These are phyloP conservation scores for Flexamia atlantica DNA, from an alignment of 2,888 invertebrate species.

Conservation along the genomic window DNA sequence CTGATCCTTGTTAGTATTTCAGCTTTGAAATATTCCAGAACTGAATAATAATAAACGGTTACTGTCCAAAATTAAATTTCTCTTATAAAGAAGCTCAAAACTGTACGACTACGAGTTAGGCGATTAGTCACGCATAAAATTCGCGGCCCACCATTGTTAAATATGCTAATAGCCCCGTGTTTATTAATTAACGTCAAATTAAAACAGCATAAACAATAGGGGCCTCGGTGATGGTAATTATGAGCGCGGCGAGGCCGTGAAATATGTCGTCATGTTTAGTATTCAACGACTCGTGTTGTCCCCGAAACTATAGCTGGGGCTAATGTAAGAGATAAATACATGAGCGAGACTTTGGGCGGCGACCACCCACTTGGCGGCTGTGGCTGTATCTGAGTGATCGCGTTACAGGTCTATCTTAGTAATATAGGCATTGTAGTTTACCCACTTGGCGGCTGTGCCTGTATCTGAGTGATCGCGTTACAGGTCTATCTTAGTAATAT, in stretches of 20 bases:
- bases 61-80: not conserved
- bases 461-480: too few relatives aligned
- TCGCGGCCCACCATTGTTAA: slow-evolving; percentile 31
- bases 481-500: too few relatives aligned
- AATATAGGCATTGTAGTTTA: too few relatives aligned
- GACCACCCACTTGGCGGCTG: not conserved
- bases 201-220: slow-evolving; percentile 42
- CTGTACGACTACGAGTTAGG: not conserved
- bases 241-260: not conserved
- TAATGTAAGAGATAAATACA: slow-evolving; percentile 16
- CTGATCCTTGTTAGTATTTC: too few relatives aligned
- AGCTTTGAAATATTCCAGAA: too few relatives aligned
- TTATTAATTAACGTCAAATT: slow-evolving; percentile 50
- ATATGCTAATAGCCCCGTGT: slow-evolving; percentile 18
- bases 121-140: slow-evolving; percentile 3
- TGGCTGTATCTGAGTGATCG: too few relatives aligned
- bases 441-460: too few relatives aligned
- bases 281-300: slow-evolving; percentile 33
- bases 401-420: too few relatives aligned
- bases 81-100: slow-evolving; percentile 6
- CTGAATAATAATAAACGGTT: not conserved
- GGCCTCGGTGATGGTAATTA: not conserved
- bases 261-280: slow-evolving; percentile 31
- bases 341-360: not conserved
- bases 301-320: slow-evolving; percentile 9